phyloP scores from a whole-genome alignment of 2,797 vertebrate genomes.

The Lindbergichthys nudifrons region DNA sequence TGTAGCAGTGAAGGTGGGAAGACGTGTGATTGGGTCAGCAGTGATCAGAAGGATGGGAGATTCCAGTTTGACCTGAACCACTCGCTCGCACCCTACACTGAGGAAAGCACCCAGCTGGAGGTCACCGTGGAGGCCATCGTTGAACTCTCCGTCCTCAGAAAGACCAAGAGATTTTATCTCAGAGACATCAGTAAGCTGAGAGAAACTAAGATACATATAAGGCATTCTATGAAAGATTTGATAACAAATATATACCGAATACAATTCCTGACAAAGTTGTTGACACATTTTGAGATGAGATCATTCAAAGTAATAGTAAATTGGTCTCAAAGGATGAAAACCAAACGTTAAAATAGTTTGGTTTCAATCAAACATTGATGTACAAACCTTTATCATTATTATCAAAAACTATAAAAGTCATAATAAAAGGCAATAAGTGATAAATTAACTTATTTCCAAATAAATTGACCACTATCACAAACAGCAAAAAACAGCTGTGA shows the following conservation, averaged over 20 bases:
- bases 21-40: constrained; percentile 63
- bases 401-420: no score
- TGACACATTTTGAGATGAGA: not conserved
- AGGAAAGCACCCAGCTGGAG: constrained; percentile 75
- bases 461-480: no score
- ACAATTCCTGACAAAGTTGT: not conserved
- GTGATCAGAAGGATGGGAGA: constrained; percentile 3
- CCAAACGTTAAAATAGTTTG: not conserved
- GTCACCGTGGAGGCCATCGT: constrained; percentile 78
- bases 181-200: constrained; percentile 79
- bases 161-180: constrained; percentile 75
- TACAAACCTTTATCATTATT: no score
- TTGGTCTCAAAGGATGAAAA: not conserved
- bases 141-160: constrained; percentile 30
- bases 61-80: constrained; percentile 75
- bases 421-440: not conserved
- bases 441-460: not conserved
- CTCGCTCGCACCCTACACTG: constrained; percentile 69
- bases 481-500: not conserved
- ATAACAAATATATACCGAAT: not conserved
- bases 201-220: constrained; percentile 1
- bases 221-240: constrained; percentile 10
- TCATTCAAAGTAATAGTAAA: not conserved
- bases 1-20: constrained; percentile 54
- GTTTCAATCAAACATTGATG: no score